phyloP scores from a whole-genome alignment of 2,113 vertebrate species.

The Misgurnus mizolepis region DNA sequence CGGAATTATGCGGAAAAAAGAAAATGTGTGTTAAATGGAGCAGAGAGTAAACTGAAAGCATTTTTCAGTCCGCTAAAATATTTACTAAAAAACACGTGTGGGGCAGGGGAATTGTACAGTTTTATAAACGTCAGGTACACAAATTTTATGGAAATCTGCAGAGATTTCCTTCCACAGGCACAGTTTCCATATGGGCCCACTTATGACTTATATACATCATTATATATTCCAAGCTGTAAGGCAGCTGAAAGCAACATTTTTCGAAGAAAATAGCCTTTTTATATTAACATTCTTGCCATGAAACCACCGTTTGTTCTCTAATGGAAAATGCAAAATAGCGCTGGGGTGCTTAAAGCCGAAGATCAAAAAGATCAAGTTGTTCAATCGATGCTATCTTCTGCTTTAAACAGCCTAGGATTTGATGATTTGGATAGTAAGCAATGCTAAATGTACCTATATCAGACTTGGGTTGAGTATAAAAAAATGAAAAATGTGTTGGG shows the following conservation, averaged over 20 bases:
- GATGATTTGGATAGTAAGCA: conserved; percentile 18
- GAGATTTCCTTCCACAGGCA: too few relatives aligned
- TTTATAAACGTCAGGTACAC: neutral
- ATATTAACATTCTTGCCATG: neutral
- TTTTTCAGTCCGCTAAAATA: too few relatives aligned
- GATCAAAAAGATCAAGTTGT: conserved; percentile 14
- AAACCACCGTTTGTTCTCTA: conserved; percentile 1
- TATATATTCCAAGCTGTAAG: neutral
- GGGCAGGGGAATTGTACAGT: neutral
- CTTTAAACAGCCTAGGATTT: neutral
- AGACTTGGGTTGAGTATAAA: too few relatives aligned
- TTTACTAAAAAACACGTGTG: neutral
- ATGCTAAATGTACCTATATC: neutral
- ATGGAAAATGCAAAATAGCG: neutral
- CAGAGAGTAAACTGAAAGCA: too few relatives aligned
- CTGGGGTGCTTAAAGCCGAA: conserved; percentile 1
- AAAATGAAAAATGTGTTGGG: too few relatives aligned
- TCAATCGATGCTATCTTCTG: conserved; percentile 2
- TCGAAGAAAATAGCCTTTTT: neutral
- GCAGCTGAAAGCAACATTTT: conserved; percentile 1
- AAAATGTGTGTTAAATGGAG: too few relatives aligned
- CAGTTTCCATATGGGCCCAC: neutral
- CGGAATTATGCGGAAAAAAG: too few relatives aligned
- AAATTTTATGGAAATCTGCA: neutral
- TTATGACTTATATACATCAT: neutral